phyloP scores from a whole-genome alignment of 2,797 vertebrate species.

The Eidolon dupreanum region DNA sequence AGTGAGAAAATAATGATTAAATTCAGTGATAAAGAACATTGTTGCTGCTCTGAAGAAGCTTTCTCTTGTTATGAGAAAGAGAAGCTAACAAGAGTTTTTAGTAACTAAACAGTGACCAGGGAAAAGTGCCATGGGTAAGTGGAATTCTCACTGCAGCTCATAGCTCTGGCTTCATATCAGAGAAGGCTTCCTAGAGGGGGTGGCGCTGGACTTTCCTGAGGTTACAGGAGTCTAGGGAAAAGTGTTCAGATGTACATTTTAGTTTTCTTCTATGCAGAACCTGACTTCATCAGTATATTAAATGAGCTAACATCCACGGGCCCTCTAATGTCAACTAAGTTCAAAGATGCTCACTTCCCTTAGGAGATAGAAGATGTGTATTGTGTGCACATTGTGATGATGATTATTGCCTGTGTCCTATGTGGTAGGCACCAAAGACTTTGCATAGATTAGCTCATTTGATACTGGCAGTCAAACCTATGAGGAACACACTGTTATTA shows the following conservation, averaged over 20 bases:
- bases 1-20: neutral
- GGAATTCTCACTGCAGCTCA: neutral
- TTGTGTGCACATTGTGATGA: neutral
- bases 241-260: neutral
- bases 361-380: neutral
- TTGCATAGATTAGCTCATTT: neutral
- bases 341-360: neutral
- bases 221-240: neutral
- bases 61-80: neutral
- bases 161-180: neutral
- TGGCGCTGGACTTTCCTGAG: neutral
- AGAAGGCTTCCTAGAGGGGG: neutral
- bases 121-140: neutral
- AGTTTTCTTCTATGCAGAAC: neutral
- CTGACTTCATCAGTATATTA: neutral
- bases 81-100: neutral
- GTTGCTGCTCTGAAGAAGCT: neutral
- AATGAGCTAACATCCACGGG: neutral
- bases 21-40: neutral
- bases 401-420: neutral
- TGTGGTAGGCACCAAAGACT: neutral
- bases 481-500: fast-evolving
- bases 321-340: neutral
- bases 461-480: neutral
- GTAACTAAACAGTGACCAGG: too few relatives aligned